A percentile compares a stretch with the other conserved stretches of the same genome.
Evolutionary conservation across 2,797 vertebrate genomes (phyloP).

Genomic region (Chaetodon trifasciatus): DNA sequence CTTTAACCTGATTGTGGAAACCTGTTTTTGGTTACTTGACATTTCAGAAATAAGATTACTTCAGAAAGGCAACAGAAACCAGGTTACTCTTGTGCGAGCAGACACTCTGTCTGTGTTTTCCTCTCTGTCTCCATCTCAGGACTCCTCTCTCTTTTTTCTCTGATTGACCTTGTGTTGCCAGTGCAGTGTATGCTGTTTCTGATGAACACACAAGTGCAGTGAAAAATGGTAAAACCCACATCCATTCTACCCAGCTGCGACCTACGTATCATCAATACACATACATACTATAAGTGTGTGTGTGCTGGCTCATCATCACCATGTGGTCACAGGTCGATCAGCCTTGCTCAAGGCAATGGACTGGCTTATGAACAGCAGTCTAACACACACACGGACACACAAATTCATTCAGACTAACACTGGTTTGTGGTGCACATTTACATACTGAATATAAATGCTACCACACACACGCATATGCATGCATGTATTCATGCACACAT

Average conservation of each 20-base stretch:
- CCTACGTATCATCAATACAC: slow-evolving; percentile 56
- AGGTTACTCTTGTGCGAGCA: slow-evolving; percentile 26
- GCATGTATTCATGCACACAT: neutral
- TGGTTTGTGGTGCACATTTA: neutral
- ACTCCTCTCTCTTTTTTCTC: neutral
- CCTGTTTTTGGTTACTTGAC: slow-evolving; percentile 27
- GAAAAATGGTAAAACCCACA: slow-evolving; percentile 48
- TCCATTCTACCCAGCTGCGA: slow-evolving; percentile 49
- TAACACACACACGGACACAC: slow-evolving; percentile 17
- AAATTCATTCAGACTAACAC: neutral
- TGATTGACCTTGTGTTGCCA: slow-evolving; percentile 62
- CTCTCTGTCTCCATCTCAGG: slow-evolving; percentile 11
- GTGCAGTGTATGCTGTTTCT: slow-evolving; percentile 37
- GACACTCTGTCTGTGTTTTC: slow-evolving; percentile 37
- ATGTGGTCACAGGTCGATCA: slow-evolving; percentile 50
- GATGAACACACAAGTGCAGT: slow-evolving; percentile 46
- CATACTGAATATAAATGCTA: neutral
- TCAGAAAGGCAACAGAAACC: slow-evolving; percentile 36
- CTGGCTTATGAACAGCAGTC: slow-evolving; percentile 22
- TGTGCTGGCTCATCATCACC: slow-evolving; percentile 3
- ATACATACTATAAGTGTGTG: slow-evolving; percentile 11
- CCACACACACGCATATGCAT: neutral
- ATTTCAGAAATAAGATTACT: slow-evolving; percentile 35
- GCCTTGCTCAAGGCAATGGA: slow-evolving; percentile 39
- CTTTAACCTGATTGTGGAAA: slow-evolving; percentile 21